Percentiles rank a stretch among this genome's conserved stretches.
Evolutionary conservation across 2,888 invertebrate species (phyloP).

Genomic region (Mythimna pallens): DNA sequence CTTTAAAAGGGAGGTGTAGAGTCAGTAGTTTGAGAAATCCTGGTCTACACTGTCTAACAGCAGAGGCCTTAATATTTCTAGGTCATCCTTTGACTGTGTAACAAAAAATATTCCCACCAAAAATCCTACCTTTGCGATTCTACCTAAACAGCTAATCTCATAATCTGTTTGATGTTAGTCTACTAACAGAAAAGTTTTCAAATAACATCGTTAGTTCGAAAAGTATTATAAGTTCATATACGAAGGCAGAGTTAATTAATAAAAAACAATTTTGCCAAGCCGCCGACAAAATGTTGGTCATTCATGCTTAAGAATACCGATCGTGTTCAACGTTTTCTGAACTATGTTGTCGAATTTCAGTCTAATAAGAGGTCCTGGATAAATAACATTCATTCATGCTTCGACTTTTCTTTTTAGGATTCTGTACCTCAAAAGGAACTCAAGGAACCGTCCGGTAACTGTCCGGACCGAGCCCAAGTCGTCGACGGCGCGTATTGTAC

Average conservation of each 20-base stretch:
- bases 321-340: not conserved
- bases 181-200: conserved; percentile 27
- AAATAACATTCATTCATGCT: too few species aligned
- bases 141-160: conserved; percentile 2
- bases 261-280: conserved; percentile 17
- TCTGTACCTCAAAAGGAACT: too few species aligned
- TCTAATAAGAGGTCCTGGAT: too few species aligned
- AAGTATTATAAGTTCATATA: conserved; percentile 22
- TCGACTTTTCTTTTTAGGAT: too few species aligned
- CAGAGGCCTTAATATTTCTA: too few species aligned
- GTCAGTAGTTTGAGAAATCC: too few species aligned
- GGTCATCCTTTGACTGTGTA: not conserved
- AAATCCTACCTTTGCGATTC: not conserved
- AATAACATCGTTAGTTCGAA: conserved; percentile 32
- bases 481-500: too few species aligned
- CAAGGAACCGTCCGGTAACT: too few species aligned
- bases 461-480: too few species aligned
- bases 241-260: conserved; percentile 10
- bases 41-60: too few species aligned
- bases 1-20: too few species aligned
- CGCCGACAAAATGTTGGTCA: not conserved
- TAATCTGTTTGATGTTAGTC: conserved; percentile 3
- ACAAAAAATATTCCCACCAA: not conserved
- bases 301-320: not conserved
- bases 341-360: too few species aligned